Evolutionary conservation across 2,113 vertebrate species (phyloP).

Genomic region (Erinaceus europaeus): DNA sequence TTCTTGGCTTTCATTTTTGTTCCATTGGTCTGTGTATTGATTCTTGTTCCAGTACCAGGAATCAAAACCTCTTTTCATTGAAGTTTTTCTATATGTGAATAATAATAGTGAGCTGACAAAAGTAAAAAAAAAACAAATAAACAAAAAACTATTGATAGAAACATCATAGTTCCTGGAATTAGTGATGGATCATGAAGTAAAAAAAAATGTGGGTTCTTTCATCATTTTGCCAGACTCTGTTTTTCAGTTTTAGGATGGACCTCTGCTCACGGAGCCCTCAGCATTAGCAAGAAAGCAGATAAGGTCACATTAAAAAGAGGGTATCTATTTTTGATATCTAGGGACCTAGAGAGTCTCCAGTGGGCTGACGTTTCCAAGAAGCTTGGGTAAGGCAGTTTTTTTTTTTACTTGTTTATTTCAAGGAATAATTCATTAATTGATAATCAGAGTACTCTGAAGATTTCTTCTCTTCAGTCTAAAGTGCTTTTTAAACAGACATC

Average conservation of each 20-base stretch:
- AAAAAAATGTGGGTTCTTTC: background rate
- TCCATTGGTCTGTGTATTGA: no score
- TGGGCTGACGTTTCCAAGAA: constrained; percentile 8
- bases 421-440: constrained; percentile 57
- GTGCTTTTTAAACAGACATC: constrained; percentile 12
- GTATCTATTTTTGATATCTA: background rate
- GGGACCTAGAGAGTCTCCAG: background rate
- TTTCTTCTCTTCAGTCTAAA: background rate
- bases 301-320: background rate
- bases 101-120: no score
- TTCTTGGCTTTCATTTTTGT: no score
- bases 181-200: background rate
- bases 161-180: background rate
- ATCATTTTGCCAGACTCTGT: background rate
- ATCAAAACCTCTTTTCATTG: background rate
- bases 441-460: constrained; percentile 28
- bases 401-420: constrained; percentile 54
- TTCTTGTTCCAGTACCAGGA: no score
- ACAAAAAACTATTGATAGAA: background rate
- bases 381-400: background rate
- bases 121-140: background rate
- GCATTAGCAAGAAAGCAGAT: background rate
- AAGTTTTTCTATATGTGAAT: background rate
- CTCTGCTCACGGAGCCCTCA: background rate
- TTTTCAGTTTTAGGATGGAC: background rate